Evolutionary conservation across 2,113 vertebrate species (phyloP).

Genomic region (Pogonocichla stellata): DNA sequence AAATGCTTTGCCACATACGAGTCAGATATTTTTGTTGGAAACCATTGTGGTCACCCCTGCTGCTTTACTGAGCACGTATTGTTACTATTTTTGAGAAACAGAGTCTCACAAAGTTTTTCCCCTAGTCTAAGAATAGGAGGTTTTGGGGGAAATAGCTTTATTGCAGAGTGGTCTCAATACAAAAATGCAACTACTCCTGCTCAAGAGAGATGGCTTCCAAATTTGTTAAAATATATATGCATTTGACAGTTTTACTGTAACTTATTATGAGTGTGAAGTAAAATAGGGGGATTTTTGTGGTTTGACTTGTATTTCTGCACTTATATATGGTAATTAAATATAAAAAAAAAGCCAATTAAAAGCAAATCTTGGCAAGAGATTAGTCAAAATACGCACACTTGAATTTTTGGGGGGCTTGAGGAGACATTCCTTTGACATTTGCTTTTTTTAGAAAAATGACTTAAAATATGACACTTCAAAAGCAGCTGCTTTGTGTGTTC

Average conservation of each 20-base stretch:
- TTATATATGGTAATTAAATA: slow-evolving; percentile 20
- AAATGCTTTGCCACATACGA: neutral
- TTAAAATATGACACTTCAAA: slow-evolving; percentile 48
- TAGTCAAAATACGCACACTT: slow-evolving; percentile 11
- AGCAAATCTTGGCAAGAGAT: slow-evolving; percentile 53
- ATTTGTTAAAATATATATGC: neutral
- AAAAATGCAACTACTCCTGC: neutral
- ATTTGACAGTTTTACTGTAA: neutral
- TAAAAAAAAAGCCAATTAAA: slow-evolving; percentile 54
- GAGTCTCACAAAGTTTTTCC: neutral
- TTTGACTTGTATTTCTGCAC: slow-evolving; percentile 19
- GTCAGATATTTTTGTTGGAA: neutral
- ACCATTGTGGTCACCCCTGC: neutral
- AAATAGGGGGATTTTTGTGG: slow-evolving; percentile 33
- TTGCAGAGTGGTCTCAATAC: neutral
- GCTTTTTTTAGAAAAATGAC: neutral
- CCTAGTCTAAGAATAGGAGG: slow-evolving; percentile 25
- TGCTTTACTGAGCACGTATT: slow-evolving; percentile 12
- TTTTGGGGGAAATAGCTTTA: neutral
- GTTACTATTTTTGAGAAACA: slow-evolving; percentile 30
- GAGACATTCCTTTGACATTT: slow-evolving; percentile 16
- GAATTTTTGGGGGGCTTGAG: neutral
- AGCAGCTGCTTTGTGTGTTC: neutral
- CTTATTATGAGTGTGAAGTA: neutral
- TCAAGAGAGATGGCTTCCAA: neutral